Evolutionary conservation across 2,888 invertebrate genomes (phyloP), one percentile per base, ranked within the genome.

Genomic region (Ophonus ardosiacus): DNA sequence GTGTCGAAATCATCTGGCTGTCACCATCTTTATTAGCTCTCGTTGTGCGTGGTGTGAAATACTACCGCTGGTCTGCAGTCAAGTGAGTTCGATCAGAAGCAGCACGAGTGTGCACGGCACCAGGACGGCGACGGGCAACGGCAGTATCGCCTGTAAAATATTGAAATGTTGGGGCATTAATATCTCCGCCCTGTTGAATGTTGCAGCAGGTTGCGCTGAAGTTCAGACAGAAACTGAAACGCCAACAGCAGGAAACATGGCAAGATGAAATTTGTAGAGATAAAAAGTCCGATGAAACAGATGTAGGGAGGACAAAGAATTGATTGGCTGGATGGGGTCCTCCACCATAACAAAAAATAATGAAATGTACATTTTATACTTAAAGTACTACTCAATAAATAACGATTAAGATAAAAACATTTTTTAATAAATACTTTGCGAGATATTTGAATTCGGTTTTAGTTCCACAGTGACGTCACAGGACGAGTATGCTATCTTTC

Each of bases 111-210:
- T 68, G n/a, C 68, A 15, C 4, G 17, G 71, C 71, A 74, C 31
- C 31, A 31, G 31, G 31, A 31, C 5, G 31, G 31, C 31, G 6
- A 31, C 31, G 15, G 31, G 31, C 31, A 31, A 31, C 31, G 15
- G n/a, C 31, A 15, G 71, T 74, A 43, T 74, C 71, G 71, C 71
- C 71, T 56, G 78, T 83, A 76, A 83, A 83, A 83, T 83, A 83
- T 83, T 83, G 83, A 83, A 83, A 83, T 83, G 83, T 57, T 56
- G 18, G 57, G 40, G 63, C 83, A 83, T 83, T 83, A 74, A 83
- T 83, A 83, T 83, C 83, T 56, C 43, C 38, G 83, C 40, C 83
- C 83, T 83, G 83, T 83, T 83, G 83, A 83, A 83, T 83, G 83
- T 83, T 51, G 68, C 56, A 71, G 68, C 82, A 82, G 59, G 78